Base-by-base conservation (phyloP, 1,140 invertebrate genomes). In the Musca domestica region DNA sequence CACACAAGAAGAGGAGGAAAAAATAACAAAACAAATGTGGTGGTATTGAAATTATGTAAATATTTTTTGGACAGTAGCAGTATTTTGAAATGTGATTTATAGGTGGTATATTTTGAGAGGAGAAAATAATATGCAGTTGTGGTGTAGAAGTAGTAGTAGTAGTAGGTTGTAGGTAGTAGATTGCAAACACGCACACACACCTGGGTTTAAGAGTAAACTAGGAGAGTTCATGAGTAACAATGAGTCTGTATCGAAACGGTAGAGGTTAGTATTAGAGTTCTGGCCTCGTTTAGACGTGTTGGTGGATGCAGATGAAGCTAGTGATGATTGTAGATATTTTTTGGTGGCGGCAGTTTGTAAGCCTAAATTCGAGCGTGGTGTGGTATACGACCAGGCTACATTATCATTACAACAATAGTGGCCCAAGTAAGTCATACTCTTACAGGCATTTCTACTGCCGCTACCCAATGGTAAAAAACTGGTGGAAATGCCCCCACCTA, bases 281-380 rank as follows among this genome's bases (percentile, higher is more conserved):
- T 75, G 74, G 74, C 77, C 77, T 74, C 77, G 71, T 75, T 78
- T 73, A 72, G 74, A 74, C 64, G 76, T 70, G 56, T 61, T 61
- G 56, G 72, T 61, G 56, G 72, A 75, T 72, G 75, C 71, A 69
- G 75, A 78, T 78, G 77, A 79, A 74, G 76, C 77, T 76, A 80
- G 74, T 79, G 77, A 80, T 77, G 77, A 76, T 76, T 80, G 76
- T 67, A 80, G 77, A 77, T 80, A 80, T 76, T 80, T 80, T 77
- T 77, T 80, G 78, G 77, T 80, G 72, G 77, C 77, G 56, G 76
- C 74, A 64, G 77, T 80, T 78, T 80, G 77, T 72, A 80, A 76
- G 71, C 77, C 77, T 70, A 80, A 74, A 76, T 74, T 80, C 65
- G 77, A 80, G 70, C 77, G 77, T 71, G 74, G 76, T 71, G 74